Evolutionary conservation across 2,888 invertebrate genomes (phyloP), one percentile per base, ranked within the genome.

Genomic region (Didymodactylos carnosus): DNA sequence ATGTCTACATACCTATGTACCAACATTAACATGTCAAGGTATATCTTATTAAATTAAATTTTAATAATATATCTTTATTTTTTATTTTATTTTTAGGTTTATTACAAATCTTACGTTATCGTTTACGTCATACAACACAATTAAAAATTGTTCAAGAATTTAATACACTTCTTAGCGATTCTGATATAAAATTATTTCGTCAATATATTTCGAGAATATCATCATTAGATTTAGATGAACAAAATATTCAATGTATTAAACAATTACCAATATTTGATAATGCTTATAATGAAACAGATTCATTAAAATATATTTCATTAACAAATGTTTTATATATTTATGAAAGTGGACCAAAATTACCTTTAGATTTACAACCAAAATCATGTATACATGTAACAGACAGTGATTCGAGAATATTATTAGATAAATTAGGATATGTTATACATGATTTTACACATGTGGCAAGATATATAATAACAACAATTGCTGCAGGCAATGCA

Each of bases 211-310:
- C 75, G 2, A 27, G 27, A 3, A n/a, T 46, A 25, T 43, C 35
- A 29, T 16, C 41, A 8, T 53, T 71, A 14, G 25, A 72, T n/a
- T 53, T 39, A 41, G 40, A 72, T n/a, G 41, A 49, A 25, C 43
- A 62, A 43, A 35, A 71, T 13, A 40, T 75, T 29, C 69, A 75
- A 51, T 72, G 69, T 51, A 23, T 75, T n/a, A 75, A 75, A 72
- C 39, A 72, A 43, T 46, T 75, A 53, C 75, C 75, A 10, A 72
- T 75, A 19, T 75, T 72, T 69, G 75, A 75, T 25, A 75, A 75
- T 39, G 39, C 72, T 16, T 43, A 62, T 29, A 11, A 69, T 35
- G 72, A 41, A 11, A 40, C 8, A 35, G 62, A 62, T 62, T 35
- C 7, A 19, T 62, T 69, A 35, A 71, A 49, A 70, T 74, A 53